Conservation (phyloP, 2,113 vertebrate genomes). For the Leucopsar rothschildi region DNA sequence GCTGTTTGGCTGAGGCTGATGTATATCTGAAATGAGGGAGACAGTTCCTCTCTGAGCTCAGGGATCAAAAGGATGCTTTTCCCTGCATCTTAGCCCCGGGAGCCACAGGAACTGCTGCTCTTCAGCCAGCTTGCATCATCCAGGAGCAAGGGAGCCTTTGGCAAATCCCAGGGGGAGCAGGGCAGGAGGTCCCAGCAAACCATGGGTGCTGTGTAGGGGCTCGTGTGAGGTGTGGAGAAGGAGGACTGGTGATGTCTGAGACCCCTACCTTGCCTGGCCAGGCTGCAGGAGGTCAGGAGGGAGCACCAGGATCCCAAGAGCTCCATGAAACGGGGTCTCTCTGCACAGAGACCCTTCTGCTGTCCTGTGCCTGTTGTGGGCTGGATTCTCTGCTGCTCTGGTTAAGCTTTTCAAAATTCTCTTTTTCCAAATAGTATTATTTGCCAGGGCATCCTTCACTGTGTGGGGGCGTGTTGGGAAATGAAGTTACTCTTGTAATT, state of each 20-base stretch:
- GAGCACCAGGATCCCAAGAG: neutral
- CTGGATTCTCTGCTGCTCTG: neutral
- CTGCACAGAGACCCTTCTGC: neutral
- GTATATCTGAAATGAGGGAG: neutral
- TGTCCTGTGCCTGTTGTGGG: neutral
- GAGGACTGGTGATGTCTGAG: neutral
- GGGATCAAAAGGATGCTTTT: neutral
- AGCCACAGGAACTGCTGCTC: neutral
- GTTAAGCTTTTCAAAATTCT: neutral
- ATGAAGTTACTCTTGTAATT: neutral
- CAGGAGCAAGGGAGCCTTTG: neutral
- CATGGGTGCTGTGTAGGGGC: rapidly evolving
- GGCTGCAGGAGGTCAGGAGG: neutral
- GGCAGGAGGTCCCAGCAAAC: neutral
- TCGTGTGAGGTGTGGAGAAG: neutral
- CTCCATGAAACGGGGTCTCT: neutral
- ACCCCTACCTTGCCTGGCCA: neutral
- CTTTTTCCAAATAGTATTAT: neutral
- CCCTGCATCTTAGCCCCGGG: neutral
- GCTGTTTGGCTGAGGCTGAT: neutral
- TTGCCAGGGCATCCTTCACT: neutral
- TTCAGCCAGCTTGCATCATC: neutral
- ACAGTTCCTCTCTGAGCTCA: neutral
- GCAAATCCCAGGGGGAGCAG: neutral
- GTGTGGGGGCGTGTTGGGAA: neutral